Base-by-base conservation (phyloP, 2,797 vertebrate genomes). In the Melanotaenia nigrans region DNA sequence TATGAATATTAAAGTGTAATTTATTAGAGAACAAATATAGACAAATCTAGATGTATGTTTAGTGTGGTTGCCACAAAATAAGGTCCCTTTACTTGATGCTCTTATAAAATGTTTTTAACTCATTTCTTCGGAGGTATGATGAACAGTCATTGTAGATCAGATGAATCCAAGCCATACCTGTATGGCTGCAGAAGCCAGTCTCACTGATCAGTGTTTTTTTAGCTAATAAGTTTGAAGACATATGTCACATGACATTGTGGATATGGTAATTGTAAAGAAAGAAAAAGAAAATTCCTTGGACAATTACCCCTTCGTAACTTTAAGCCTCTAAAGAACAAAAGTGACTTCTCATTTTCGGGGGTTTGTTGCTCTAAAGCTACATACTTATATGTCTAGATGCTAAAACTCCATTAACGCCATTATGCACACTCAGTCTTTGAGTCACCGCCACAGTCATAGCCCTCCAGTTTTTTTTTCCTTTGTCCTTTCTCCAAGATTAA, bases 51-150 rank as follows among this genome's bases (percentile, higher is more conserved):
- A 89, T 93, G 89, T 93, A 88, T 84, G 89, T 94, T 92, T 94
- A 93, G 93, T 92, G 92, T 93, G 87, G 92, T 92, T 92, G 88
- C 86, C 87, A 89, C 88, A 92, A 92, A 93, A 92, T 93, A 94
- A 92, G 92, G 92, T 95, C 94, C 94, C 94, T 95, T 95, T 94
- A 95, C 92, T 93, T 90, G 87, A 93, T 89, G 83, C 87, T 88
- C 86, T 87, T 92, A 84, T 77, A 75, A 79, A 84, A 73, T 25
- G 49, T 85, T 87, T 89, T 89, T 82, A 87, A 84, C 62, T 88
- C 85, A 77, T 81, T 85, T 71, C 71, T 76, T 81, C 36, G 25
- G 74, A 69, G 73, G 60, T 71, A 71, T 79, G 66, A 54, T 69
- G 80, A 71, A 61, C 49, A 51, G 63, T 60, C 45, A 33, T 45